Conservation (phyloP, 1,140 invertebrate species). For the Leptinotarsa defecta region DNA sequence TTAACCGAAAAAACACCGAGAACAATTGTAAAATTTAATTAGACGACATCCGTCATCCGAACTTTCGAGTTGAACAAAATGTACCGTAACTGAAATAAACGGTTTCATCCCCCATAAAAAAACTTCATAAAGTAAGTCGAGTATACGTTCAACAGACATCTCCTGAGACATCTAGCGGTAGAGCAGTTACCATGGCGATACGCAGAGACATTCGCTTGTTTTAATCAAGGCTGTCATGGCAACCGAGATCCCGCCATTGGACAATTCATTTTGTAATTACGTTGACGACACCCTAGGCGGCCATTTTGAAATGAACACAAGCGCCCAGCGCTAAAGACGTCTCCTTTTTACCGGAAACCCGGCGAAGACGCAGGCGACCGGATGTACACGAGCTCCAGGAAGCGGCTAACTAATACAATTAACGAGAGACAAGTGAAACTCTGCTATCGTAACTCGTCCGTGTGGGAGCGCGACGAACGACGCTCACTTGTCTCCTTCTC, state of each 20-base stretch:
- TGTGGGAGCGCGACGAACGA: constrained; percentile 21
- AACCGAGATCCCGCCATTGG: constrained; percentile 58
- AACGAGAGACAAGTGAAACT: constrained; percentile 58
- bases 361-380: constrained; percentile 41
- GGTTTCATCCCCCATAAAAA: constrained; percentile 43
- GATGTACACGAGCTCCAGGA: constrained; percentile 48
- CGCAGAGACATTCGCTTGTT: constrained; percentile 57
- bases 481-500: constrained; percentile 13
- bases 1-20: neutral
- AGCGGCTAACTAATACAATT: constrained; percentile 57
- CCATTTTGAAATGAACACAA: constrained; percentile 57
- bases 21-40: constrained; percentile 29
- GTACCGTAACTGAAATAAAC: constrained; percentile 49
- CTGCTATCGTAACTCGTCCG: constrained; percentile 55
- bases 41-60: constrained; percentile 41
- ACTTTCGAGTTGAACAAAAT: constrained; percentile 37
- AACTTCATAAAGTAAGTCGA: constrained; percentile 39
- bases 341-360: constrained; percentile 37
- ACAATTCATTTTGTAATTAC: constrained; percentile 60
- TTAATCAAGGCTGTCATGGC: constrained; percentile 59
- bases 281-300: constrained; percentile 58
- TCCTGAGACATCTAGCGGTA: constrained; percentile 49
- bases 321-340: constrained; percentile 46
- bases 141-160: constrained; percentile 34
- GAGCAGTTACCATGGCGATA: constrained; percentile 52